Conservation (phyloP, 2,888 invertebrate genomes). For the Cetonia aurata region DNA sequence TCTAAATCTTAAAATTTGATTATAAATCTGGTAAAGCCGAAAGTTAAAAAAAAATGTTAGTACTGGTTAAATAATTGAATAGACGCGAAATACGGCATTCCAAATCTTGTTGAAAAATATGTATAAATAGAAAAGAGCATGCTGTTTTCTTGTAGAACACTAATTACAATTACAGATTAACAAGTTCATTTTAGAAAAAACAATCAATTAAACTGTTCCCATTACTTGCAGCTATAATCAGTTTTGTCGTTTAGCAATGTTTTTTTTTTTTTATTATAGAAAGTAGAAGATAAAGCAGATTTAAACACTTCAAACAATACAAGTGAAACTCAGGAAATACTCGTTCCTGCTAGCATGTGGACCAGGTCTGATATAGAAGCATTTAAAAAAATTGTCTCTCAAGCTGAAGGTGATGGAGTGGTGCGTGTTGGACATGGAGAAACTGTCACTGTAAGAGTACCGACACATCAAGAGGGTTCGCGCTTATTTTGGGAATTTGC, state of each 20-base stretch:
- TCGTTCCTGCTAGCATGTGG: constrained; percentile 94
- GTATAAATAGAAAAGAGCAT: too few relatives aligned
- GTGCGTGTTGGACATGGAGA: constrained; percentile 97
- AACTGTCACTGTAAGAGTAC: constrained; percentile 96
- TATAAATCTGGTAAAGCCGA: too few relatives aligned
- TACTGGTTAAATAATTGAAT: too few relatives aligned
- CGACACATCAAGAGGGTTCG: constrained; percentile 93
- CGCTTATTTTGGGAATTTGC: constrained; percentile 99
- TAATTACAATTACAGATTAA: too few relatives aligned
- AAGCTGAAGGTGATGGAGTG: constrained; percentile 85
- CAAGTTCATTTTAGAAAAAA: too few relatives aligned
- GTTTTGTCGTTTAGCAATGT: neutral
- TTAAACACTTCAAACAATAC: constrained; percentile 39
- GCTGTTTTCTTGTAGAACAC: too few relatives aligned
- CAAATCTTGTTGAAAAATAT: too few relatives aligned
- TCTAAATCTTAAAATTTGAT: too few relatives aligned
- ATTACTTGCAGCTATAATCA: neutral
- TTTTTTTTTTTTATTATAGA: too few relatives aligned
- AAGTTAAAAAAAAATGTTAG: too few relatives aligned
- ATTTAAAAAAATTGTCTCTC: constrained; percentile 90
- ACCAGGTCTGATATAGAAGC: constrained; percentile 87
- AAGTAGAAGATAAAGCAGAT: constrained; percentile 47
- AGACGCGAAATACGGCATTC: too few relatives aligned
- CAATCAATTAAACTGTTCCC: too few relatives aligned
- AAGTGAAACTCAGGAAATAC: constrained; percentile 56